Evolutionary conservation across 2,797 vertebrate genomes (phyloP).

Genomic region (Crax fasciolata): DNA sequence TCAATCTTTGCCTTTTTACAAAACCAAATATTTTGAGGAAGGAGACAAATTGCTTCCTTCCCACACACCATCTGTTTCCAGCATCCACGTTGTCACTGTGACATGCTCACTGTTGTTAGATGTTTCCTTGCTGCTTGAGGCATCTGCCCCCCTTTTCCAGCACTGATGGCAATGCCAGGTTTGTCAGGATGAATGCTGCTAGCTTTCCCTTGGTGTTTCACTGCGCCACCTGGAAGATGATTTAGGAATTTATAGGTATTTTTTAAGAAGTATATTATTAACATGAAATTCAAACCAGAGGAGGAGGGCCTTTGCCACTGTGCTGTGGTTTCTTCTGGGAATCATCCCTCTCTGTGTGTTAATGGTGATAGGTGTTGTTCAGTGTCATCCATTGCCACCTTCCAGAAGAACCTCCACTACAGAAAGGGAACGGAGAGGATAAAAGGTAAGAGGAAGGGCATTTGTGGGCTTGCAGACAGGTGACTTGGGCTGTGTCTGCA

Average conservation of each 20-base stretch:
- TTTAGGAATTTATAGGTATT: not conserved
- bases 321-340: not conserved
- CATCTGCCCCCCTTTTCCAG: not conserved
- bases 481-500: not conserved
- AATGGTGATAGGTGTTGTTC: not conserved
- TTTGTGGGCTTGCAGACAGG: not conserved
- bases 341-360: fast-evolving
- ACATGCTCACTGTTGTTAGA: not conserved
- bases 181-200: not conserved
- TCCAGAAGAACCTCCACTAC: not conserved
- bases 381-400: not conserved
- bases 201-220: not conserved
- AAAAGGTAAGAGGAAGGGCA: not conserved
- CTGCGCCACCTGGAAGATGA: not conserved
- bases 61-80: fast-evolving
- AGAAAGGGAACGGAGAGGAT: not conserved
- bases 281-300: not conserved
- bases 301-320: not conserved
- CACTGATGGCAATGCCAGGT: not conserved
- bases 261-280: conserved; percentile 21
- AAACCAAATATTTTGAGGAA: not conserved
- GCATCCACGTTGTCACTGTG: not conserved
- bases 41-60: not conserved
- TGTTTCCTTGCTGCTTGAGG: not conserved
- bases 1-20: not conserved